These are phyloP conservation scores for Lydus trimaculatus DNA, from an alignment of 2,888 invertebrate genomes.

Conservation along the genomic window DNA sequence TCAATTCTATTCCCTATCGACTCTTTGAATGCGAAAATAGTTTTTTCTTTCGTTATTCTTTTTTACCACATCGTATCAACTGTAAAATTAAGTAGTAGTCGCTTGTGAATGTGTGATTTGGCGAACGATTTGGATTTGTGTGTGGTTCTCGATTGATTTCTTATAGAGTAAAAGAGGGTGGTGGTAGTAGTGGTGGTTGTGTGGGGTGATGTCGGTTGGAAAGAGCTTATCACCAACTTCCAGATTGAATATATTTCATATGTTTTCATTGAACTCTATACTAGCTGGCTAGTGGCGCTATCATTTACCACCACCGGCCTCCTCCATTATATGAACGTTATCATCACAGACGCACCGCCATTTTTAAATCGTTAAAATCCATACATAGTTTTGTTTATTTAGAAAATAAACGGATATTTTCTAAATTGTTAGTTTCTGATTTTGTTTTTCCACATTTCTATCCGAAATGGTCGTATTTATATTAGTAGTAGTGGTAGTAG, in stretches of 20 bases:
- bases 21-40: not conserved
- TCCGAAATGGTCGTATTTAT: not conserved
- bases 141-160: constrained; percentile 49
- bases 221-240: constrained; percentile 68
- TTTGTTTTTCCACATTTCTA: not conserved
- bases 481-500: constrained; percentile 23
- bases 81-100: not conserved
- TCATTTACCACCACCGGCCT: constrained; percentile 56
- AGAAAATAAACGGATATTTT: not conserved
- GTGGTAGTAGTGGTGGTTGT: constrained; percentile 25
- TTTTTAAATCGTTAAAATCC: constrained; percentile 33
- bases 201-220: constrained; percentile 31
- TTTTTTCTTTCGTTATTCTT: not conserved
- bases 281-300: constrained; percentile 51
- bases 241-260: constrained; percentile 78
- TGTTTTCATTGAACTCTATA: constrained; percentile 61
- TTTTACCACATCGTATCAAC: not conserved
- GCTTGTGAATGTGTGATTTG: constrained; percentile 2
- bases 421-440: not conserved
- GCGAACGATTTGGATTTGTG: not conserved
- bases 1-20: not conserved
- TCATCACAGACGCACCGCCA: constrained; percentile 36
- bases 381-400: not conserved
- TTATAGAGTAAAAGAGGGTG: constrained; percentile 52
- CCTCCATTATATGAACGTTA: constrained; percentile 39